Evolutionary conservation across 2,797 vertebrate species (phyloP).

Genomic region (Falco rusticolus): DNA sequence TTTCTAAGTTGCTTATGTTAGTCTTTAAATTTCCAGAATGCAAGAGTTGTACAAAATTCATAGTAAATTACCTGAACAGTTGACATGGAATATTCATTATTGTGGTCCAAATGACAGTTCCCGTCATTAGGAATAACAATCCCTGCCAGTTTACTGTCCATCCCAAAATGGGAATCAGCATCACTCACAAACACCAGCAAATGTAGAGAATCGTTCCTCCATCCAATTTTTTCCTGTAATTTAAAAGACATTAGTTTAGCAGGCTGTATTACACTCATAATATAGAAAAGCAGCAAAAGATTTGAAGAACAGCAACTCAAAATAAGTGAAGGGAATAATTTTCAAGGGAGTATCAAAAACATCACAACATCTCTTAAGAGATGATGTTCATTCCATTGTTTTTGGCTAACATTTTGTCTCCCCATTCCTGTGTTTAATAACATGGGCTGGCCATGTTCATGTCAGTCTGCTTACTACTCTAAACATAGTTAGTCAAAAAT

Average conservation of each 20-base stretch:
- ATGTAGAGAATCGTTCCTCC: conserved; percentile 96
- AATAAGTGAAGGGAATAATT: neutral
- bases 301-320: neutral
- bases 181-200: conserved; percentile 96
- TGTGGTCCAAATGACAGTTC: conserved; percentile 92
- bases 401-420: conserved; percentile 2
- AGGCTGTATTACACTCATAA: neutral
- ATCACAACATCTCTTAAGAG: neutral
- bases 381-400: neutral
- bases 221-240: conserved; percentile 93
- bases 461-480: neutral
- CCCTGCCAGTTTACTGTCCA: conserved; percentile 97
- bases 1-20: neutral
- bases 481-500: neutral
- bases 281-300: neutral
- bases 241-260: conserved; percentile 38
- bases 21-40: neutral
- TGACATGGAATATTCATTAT: conserved; percentile 95
- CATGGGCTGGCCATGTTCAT: neutral
- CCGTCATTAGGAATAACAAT: conserved; percentile 97
- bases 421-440: conserved; percentile 2
- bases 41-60: neutral
- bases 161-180: conserved; percentile 95
- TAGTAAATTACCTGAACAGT: conserved; percentile 83
- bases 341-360: neutral